phyloP scores from a whole-genome alignment of 2,888 invertebrate genomes.

The Crocallis elinguaria region DNA sequence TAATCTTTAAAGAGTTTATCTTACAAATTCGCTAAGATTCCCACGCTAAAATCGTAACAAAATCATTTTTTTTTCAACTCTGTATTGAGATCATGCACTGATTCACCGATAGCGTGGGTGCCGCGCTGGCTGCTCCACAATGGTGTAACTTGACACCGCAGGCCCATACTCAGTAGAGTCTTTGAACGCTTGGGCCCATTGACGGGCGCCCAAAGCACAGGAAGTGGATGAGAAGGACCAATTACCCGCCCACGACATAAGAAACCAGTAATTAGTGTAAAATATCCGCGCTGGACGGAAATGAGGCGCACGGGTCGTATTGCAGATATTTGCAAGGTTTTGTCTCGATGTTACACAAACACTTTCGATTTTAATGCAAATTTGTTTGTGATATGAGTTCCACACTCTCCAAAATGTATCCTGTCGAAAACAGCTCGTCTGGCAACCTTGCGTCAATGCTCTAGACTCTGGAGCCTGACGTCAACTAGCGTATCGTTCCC shows the following conservation, averaged over 20 bases:
- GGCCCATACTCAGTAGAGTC: constrained; percentile 64
- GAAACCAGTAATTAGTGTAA: constrained; percentile 83
- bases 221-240: constrained; percentile 80
- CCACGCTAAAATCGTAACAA: constrained; percentile 31
- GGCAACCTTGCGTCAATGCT: no score
- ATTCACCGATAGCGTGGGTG: constrained; percentile 62
- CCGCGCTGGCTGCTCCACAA: constrained; percentile 64
- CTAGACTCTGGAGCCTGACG: no score
- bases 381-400: not conserved
- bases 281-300: constrained; percentile 73
- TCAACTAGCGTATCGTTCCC: no score
- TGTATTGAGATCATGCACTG: constrained; percentile 46
- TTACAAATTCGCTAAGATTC: constrained; percentile 10
- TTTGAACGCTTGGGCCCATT: constrained; percentile 57
- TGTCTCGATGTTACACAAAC: no score
- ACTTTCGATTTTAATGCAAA: no score
- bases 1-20: no score
- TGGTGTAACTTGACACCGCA: constrained; percentile 70
- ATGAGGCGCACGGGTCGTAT: constrained; percentile 43
- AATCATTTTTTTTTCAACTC: constrained; percentile 25
- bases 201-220: constrained; percentile 74
- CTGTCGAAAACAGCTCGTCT: no score
- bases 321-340: constrained; percentile 28
- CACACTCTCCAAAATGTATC: no score
- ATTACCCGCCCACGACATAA: constrained; percentile 80